A percentile compares a stretch with the other conserved stretches of the same genome.
Evolutionary conservation across 1,140 invertebrate species (phyloP).

Genomic region (Pogonus chalceus): DNA sequence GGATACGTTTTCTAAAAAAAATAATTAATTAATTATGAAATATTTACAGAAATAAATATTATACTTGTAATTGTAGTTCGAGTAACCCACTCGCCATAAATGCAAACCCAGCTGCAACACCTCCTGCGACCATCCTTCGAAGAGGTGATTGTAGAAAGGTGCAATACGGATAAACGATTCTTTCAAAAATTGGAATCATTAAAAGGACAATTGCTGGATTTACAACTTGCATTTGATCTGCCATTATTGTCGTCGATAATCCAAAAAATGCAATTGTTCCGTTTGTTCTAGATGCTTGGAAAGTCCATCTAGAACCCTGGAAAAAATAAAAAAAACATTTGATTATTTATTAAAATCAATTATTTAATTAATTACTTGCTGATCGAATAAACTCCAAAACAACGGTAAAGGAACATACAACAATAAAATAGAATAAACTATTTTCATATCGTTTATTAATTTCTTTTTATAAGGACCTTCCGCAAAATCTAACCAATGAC

Average conservation of each 20-base stretch:
- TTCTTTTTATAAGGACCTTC: conserved; percentile 44
- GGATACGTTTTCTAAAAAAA: conserved; percentile 28
- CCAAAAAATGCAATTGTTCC: too few species aligned
- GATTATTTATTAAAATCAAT: too few species aligned
- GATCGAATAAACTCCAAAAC: conserved; percentile 60
- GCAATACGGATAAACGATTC: conserved; percentile 40
- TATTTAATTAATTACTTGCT: too few species aligned
- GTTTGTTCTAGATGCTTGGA: conserved; percentile 60
- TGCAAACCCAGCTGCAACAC: conserved; percentile 48
- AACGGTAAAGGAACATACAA: conserved; percentile 56
- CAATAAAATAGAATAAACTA: conserved; percentile 34
- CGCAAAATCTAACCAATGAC: conserved; percentile 60
- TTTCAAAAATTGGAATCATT: conserved; percentile 56
- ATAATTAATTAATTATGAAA: conserved; percentile 27
- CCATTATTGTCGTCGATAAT: conserved; percentile 39
- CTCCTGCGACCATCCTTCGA: conserved; percentile 55
- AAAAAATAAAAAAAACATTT: too few species aligned
- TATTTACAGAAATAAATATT: conserved; percentile 24
- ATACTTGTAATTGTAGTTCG: too few species aligned
- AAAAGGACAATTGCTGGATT: conserved; percentile 57
- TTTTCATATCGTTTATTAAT: conserved; percentile 48
- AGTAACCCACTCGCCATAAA: conserved; percentile 41
- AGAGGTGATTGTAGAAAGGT: conserved; percentile 42
- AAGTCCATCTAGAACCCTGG: conserved; percentile 59
- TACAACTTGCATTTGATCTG: conserved; percentile 56